A percentile compares a stretch with the other conserved stretches of the same genome.
Evolutionary conservation across 2,113 vertebrate species (phyloP).

Genomic region (Xerus inauris): DNA sequence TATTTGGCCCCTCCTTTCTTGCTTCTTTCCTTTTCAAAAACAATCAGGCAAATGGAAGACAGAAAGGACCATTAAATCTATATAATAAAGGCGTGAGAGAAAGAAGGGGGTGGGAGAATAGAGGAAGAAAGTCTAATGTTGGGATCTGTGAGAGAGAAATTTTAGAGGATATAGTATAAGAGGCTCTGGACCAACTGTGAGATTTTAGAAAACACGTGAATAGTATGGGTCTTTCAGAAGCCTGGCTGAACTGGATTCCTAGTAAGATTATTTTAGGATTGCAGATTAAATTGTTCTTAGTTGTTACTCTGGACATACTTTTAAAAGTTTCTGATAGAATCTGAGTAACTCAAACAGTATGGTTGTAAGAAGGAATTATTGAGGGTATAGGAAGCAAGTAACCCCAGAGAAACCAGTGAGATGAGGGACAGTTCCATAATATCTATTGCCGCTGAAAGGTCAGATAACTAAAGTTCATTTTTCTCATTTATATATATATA

Average conservation of each 20-base stretch:
- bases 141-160: background rate
- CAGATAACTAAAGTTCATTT: background rate
- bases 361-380: background rate
- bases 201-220: background rate
- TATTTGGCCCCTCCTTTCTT: background rate
- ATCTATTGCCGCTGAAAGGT: background rate
- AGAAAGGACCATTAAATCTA: background rate
- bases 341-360: background rate
- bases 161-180: background rate
- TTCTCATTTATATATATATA: too few relatives aligned
- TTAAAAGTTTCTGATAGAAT: background rate
- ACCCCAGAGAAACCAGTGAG: background rate
- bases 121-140: background rate
- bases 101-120: background rate
- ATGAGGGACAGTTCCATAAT: background rate
- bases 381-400: background rate
- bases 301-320: slow-evolving; percentile 5
- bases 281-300: background rate
- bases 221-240: background rate
- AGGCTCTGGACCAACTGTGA: background rate
- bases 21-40: background rate
- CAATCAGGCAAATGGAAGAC: background rate
- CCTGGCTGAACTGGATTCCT: background rate
- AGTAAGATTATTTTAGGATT: background rate
- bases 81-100: background rate